Percentiles rank a stretch among this genome's conserved stretches.
Evolutionary conservation across 2,888 invertebrate species (phyloP).

Genomic region (Hyposoter didymator): DNA sequence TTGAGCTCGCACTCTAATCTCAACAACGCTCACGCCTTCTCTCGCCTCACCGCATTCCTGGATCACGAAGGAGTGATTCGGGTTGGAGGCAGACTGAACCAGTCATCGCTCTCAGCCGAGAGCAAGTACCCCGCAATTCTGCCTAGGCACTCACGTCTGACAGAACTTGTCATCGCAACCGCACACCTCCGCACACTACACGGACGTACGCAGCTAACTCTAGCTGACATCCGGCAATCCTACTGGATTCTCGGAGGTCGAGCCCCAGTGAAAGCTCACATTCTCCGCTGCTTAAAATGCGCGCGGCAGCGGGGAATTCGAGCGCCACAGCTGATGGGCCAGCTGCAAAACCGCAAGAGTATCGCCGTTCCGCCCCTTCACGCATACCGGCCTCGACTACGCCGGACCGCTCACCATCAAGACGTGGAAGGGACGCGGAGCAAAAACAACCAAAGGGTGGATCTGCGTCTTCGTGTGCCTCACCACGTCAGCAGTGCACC

Average conservation of each 20-base stretch:
- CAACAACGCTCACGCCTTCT: background rate
- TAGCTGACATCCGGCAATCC: constrained; percentile 38
- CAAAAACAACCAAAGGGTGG: constrained; percentile 21
- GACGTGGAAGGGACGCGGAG: too few species aligned
- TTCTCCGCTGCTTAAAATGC: constrained; percentile 66
- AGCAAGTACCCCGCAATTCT: constrained; percentile 49
- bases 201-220: constrained; percentile 63
- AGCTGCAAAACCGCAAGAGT: constrained; percentile 66
- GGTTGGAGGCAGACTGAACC: constrained; percentile 4
- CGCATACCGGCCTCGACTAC: constrained; percentile 66
- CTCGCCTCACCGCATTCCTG: background rate
- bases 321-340: constrained; percentile 67
- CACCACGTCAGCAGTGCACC: too few species aligned
- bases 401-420: constrained; percentile 69
- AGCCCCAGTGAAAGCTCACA: constrained; percentile 40
- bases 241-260: constrained; percentile 65
- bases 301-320: constrained; percentile 55
- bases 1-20: background rate
- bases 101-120: constrained; percentile 18
- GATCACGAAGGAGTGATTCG: constrained; percentile 45
- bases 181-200: constrained; percentile 61
- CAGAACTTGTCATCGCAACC: constrained; percentile 49
- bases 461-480: background rate
- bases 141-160: constrained; percentile 2
- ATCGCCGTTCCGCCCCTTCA: constrained; percentile 64